Conservation (phyloP, 2,797 vertebrate genomes). For the Loriculus beryllinus region DNA sequence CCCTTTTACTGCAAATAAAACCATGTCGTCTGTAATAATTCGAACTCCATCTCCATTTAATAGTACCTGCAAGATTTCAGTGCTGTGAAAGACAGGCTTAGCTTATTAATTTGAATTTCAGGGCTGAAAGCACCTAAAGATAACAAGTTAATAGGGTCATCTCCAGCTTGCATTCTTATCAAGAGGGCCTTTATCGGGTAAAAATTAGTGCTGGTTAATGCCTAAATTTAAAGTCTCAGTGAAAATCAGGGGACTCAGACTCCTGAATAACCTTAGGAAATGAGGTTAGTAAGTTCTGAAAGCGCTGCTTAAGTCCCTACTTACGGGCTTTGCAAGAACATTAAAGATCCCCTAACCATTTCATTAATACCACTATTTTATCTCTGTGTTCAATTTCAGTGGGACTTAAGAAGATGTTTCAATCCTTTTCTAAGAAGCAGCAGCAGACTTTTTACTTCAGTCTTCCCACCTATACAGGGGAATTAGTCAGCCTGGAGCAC, state of each 20-base stretch:
- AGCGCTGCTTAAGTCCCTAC: not conserved
- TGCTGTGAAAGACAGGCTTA: not conserved
- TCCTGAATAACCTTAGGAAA: not conserved
- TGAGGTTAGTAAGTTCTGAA: not conserved
- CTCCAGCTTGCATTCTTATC: not conserved
- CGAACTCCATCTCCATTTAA: not conserved
- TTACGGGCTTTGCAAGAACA: not conserved
- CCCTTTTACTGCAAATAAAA: not conserved
- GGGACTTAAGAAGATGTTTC: not conserved
- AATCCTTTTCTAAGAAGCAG: not conserved
- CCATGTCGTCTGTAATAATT: not conserved
- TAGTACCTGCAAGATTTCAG: not conserved
- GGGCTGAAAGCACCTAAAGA: not conserved
- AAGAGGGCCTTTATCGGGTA: not conserved
- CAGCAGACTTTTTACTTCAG: not conserved
- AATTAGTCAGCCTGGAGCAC: not conserved
- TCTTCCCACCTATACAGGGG: not conserved
- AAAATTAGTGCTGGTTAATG: not conserved
- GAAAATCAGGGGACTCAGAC: not conserved
- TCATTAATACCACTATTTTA: not conserved
- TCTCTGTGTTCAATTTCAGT: rapidly evolving
- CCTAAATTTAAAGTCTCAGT: not conserved
- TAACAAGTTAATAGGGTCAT: not conserved
- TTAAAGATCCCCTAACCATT: not conserved
- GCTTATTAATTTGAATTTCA: not conserved